Evolutionary conservation across 2,888 invertebrate species (phyloP).

Genomic region (Nysson spinosus): DNA sequence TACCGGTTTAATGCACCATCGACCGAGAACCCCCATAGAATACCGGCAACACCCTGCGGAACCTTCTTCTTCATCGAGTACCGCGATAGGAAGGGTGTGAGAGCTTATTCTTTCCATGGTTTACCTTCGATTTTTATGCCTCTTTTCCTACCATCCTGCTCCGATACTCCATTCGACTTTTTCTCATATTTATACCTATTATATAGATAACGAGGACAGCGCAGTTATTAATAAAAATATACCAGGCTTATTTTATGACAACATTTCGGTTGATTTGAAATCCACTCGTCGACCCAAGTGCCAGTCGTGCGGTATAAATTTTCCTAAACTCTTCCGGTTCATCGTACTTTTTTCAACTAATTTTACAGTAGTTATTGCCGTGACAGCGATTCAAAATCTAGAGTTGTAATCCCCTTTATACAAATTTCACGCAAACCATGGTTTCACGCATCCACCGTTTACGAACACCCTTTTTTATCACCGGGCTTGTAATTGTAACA

Average conservation of each 20-base stretch:
- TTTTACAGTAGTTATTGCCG: too few species aligned
- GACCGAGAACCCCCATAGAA: conserved; percentile 52
- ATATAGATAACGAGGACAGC: background rate
- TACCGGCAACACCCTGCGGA: conserved; percentile 19
- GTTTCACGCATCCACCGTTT: conserved; percentile 15
- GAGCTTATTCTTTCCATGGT: conserved; percentile 11
- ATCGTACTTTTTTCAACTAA: too few species aligned
- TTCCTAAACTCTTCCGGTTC: too few species aligned
- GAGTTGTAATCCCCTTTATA: conserved; percentile 16
- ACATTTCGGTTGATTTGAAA: too few species aligned
- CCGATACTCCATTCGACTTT: conserved; percentile 3
- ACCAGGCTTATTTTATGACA: too few species aligned
- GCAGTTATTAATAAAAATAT: background rate
- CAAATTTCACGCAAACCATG: conserved; percentile 25
- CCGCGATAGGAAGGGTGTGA: background rate
- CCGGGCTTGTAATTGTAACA: conserved; percentile 53
- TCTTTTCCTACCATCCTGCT: conserved; percentile 33
- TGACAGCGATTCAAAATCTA: too few species aligned
- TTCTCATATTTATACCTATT: conserved; percentile 9
- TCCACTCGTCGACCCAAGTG: background rate
- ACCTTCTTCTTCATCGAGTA: conserved; percentile 26
- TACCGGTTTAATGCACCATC: conserved; percentile 61
- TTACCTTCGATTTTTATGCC: conserved; percentile 43
- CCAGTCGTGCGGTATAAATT: too few species aligned
- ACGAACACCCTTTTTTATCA: conserved; percentile 40